Evolutionary conservation across 2,113 vertebrate species (phyloP).

Genomic region (Vulpes ferrilata): DNA sequence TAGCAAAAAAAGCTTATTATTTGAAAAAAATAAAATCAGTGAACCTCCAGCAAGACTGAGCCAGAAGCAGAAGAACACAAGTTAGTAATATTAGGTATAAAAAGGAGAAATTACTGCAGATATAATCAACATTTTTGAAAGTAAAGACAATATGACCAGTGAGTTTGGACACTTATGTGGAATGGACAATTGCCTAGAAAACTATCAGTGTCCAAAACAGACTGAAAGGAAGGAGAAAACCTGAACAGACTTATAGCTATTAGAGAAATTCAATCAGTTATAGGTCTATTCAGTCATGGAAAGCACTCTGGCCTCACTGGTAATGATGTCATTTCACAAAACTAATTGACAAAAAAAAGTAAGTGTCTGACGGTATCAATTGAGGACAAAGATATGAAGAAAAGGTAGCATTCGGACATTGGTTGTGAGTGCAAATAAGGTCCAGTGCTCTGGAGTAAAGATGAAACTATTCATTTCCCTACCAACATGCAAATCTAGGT

Average conservation of each 20-base stretch:
- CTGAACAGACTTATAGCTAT: background rate
- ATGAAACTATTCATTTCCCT: background rate
- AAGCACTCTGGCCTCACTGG: background rate
- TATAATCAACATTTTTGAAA: background rate
- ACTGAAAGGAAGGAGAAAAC: background rate
- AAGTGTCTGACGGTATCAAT: background rate
- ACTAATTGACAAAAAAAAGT: too few species aligned
- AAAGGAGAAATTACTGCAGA: background rate
- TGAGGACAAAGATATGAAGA: background rate
- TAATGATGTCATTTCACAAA: background rate
- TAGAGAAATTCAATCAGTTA: background rate
- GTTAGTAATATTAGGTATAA: background rate
- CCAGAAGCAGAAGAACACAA: background rate
- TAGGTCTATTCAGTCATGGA: background rate
- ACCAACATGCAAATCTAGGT: background rate
- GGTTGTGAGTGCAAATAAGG: background rate
- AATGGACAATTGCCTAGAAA: constrained; percentile 11
- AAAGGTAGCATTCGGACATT: background rate
- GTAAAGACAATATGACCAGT: background rate
- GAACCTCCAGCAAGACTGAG: background rate
- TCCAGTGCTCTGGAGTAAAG: background rate
- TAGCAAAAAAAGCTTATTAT: background rate
- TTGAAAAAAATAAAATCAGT: background rate
- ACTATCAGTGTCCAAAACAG: background rate
- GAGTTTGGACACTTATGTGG: background rate